Base-by-base conservation (phyloP, 2,113 vertebrate species). In the Falco punctatus region DNA sequence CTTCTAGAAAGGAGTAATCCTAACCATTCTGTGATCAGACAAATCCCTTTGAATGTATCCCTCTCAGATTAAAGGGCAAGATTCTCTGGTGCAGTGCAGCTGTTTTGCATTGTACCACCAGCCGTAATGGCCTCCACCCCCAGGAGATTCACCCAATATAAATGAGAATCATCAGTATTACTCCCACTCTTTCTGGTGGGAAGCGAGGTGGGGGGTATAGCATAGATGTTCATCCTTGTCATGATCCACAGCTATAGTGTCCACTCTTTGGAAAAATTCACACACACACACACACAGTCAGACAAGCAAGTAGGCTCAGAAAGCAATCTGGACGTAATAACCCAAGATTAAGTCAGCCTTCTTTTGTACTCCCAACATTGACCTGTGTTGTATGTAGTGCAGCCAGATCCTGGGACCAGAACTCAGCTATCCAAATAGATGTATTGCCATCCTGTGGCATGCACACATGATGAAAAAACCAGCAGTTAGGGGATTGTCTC, bases 31-130 rank as follows among this genome's bases (percentile, higher is more conserved):
- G 77, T 40, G 66, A 95, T 91, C 69, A 95, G 84, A 94, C 74
- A 96, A 97, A 97, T 96, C 66, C 75, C 79, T 94, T 91, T 93
- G 80, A 81, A 81, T 92, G 23, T 40, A 35, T 72, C 74, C 64
- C 58, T 93, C 78, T 93, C 91, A 96, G 49, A 94, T 96, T 90
- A 97, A 97, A 96, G 92, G 95, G 64, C 90, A 91, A 80, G 70
- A 86, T 93, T 94, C 62, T 87, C 42, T 78, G 73, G 48, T 91
- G 71, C 32, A 81, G 71, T 1, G 23, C 89, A 96, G 77, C 94
- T 96, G 95, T 59, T 89, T 94, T 96, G 30, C 73, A 69, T 65
- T 92, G 83, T 81, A 70, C 94, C 80, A 79, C 27, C 49, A 89
- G 70, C 51, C 17, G 1, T 72, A 55, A 44, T 81, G 77, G 40